Evolutionary conservation across 2,797 vertebrate genomes (phyloP).

Genomic region (Oreochromis mossambicus): DNA sequence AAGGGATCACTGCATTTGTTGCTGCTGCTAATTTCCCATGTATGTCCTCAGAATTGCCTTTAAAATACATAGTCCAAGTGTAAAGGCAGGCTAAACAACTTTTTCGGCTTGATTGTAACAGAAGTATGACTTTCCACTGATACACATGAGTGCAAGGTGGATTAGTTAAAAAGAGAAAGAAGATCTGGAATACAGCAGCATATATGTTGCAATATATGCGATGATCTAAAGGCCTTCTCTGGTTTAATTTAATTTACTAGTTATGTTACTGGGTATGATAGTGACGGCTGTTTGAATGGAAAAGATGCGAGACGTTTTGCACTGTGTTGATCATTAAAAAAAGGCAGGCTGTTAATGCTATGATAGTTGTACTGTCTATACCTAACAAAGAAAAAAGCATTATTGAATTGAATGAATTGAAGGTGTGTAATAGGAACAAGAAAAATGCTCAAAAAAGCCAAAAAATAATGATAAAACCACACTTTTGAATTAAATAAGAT

Average conservation of each 20-base stretch:
- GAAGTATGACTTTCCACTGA: not conserved
- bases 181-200: not conserved
- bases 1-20: not conserved
- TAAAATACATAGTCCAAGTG: not conserved
- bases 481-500: not conserved
- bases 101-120: not conserved
- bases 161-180: not conserved
- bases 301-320: not conserved
- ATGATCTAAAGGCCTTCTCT: not conserved
- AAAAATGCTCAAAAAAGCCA: not conserved
- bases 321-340: not conserved
- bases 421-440: not conserved
- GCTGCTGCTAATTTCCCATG: not conserved
- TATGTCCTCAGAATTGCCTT: not conserved
- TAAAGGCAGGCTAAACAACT: not conserved
- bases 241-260: not conserved
- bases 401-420: not conserved
- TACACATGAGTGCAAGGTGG: not conserved
- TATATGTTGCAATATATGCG: rapidly evolving
- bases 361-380: not conserved
- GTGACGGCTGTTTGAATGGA: not conserved
- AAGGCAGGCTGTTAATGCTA: not conserved
- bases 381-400: not conserved
- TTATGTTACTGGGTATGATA: not conserved
- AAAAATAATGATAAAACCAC: not conserved